Evolutionary conservation across 2,888 invertebrate genomes (phyloP).

Genomic region (Stenchaetothrips biformis): DNA sequence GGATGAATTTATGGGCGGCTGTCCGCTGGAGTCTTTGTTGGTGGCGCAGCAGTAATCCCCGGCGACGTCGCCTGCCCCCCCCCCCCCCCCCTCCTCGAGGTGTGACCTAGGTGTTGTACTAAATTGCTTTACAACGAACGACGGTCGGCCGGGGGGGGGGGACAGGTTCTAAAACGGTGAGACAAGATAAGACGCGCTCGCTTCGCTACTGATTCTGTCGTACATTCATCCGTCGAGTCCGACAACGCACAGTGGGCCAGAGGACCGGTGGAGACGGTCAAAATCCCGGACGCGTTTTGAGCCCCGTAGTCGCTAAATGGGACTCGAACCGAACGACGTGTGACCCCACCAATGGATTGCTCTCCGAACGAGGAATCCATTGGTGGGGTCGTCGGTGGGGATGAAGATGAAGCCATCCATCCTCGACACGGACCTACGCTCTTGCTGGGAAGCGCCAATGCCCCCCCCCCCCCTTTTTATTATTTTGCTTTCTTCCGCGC

Average conservation of each 20-base stretch:
- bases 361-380: no score
- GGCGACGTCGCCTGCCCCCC: background rate
- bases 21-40: background rate
- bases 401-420: background rate
- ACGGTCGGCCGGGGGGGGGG: background rate
- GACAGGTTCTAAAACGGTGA: background rate
- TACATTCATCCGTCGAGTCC: no score
- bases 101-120: no score
- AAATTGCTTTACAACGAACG: background rate
- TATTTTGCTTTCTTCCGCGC: background rate
- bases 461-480: background rate
- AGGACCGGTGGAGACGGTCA: no score
- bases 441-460: background rate
- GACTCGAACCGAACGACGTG: no score
- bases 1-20: background rate
- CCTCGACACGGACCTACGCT: background rate
- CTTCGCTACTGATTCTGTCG: no score
- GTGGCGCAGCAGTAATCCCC: background rate
- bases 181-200: background rate
- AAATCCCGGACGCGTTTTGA: no score
- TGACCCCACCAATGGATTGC: no score
- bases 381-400: no score
- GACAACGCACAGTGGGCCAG: no score
- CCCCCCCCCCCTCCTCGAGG: no score
- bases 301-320: no score